Base-by-base conservation (phyloP, 2,113 vertebrate genomes). In the Centropus unirufus region DNA sequence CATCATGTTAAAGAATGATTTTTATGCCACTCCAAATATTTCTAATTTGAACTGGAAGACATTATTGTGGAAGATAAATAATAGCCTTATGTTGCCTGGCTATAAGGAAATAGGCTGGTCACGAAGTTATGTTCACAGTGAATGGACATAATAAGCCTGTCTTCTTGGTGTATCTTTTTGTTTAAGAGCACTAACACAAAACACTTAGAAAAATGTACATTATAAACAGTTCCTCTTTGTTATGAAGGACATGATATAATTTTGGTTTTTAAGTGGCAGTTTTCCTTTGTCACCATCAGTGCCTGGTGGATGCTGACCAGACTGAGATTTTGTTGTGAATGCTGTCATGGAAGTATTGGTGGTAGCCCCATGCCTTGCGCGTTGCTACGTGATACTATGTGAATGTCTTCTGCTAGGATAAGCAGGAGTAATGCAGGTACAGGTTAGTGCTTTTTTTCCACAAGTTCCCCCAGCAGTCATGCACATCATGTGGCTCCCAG, bases 401-500 rank as follows among this genome's bases (percentile, higher is more conserved):
- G 18, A 19, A 44, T 0, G 3, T 40, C 76, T 80, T 54, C n/a
- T 83, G 14, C 52, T 66, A 29, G 22, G 14, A 24, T 22, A 51
- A 64, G 29, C 52, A 40, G 20, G 18, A 64, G 14, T 61, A 54
- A 27, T 59, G 26, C 9, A 36, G 52, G 24, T 36, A 7, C n/a
- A 32, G 6, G 29, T 42, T 32, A 40, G 58, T 61, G 26, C 12
- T 22, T 84, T 70, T 79, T 79, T 81, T 8, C 40, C 16, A 10
- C 5, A 49, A 27, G 8, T 69, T 51, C 30, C 19, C 26, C 19
- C 2, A 9, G 40, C 18, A 69, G 11, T 44, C n/a, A 11, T 3
- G 17, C 8, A 13, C 42, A 14, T 75, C 17, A 5, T 20, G 11
- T 1, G 5, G 16, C 8, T 88, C 21, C 21, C 0, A 1, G 34